Evolutionary conservation across 2,797 vertebrate genomes (phyloP).

Genomic region (Notamacropus eugenii): DNA sequence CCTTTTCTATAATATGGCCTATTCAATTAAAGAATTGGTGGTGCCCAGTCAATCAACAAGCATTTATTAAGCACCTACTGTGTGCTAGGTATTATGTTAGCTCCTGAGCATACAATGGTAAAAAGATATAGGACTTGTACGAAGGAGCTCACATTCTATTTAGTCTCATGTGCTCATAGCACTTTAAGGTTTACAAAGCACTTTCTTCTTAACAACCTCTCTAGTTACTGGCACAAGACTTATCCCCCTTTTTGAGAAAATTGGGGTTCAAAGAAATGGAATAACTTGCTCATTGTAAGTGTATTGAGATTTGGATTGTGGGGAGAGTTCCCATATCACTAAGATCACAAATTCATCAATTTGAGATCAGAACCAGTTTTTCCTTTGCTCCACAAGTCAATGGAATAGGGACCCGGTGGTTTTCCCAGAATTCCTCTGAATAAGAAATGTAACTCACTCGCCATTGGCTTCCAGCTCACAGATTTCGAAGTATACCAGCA

Average conservation of each 20-base stretch:
- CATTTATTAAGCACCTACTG: neutral
- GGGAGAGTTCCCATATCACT: neutral
- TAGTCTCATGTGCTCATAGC: neutral
- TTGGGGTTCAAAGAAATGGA: neutral
- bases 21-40: neutral
- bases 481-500: slow-evolving; percentile 98
- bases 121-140: neutral
- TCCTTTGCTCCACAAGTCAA: neutral
- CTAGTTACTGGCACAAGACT: neutral
- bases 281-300: neutral
- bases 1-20: neutral
- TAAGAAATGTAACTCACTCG: slow-evolving; percentile 89
- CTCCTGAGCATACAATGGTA: neutral
- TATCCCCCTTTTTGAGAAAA: neutral
- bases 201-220: neutral
- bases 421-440: neutral
- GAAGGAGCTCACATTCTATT: neutral
- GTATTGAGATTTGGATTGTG: neutral
- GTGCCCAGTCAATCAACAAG: neutral
- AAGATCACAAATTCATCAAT: neutral
- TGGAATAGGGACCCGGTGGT: neutral
- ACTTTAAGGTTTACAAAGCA: neutral
- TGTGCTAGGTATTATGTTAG: neutral
- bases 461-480: slow-evolving; percentile 98
- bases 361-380: neutral